Percentiles rank a stretch among this genome's conserved stretches.
These are phyloP conservation scores for Celastrina argiolus DNA, from an alignment of 2,888 invertebrate species.

Conservation along the genomic window DNA sequence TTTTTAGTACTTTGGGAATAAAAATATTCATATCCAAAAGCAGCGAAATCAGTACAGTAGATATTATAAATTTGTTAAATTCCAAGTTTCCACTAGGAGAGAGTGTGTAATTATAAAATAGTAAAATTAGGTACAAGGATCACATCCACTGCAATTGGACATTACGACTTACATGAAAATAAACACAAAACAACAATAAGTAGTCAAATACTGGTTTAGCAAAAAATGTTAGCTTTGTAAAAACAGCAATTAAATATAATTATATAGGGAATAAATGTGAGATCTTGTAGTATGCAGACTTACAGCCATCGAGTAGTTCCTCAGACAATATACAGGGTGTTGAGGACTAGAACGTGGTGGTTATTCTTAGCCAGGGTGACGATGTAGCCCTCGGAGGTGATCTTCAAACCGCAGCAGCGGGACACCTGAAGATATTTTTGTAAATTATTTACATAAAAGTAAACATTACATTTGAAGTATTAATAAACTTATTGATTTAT, in stretches of 20 bases:
- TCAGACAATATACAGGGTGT: constrained; percentile 95
- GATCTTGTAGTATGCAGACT: constrained; percentile 78
- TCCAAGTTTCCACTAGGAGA: constrained; percentile 38
- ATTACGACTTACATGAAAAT: constrained; percentile 72
- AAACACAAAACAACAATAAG: constrained; percentile 71
- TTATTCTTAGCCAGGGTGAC: constrained; percentile 98
- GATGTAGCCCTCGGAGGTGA: constrained; percentile 97
- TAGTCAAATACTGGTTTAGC: constrained; percentile 78
- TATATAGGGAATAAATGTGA: constrained; percentile 78
- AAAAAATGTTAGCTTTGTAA: constrained; percentile 76
- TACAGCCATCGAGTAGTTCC: constrained; percentile 76
- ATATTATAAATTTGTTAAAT: constrained; percentile 30
- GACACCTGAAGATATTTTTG: constrained; percentile 85
- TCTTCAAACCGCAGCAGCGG: constrained; percentile 97
- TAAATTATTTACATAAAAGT: too few species aligned
- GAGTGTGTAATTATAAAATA: constrained; percentile 43
- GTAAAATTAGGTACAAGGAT: constrained; percentile 50
- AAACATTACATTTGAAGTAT: too few species aligned
- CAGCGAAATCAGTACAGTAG: constrained; percentile 53
- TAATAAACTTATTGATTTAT: too few species aligned
- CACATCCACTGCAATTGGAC: constrained; percentile 62
- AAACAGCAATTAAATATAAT: constrained; percentile 75
- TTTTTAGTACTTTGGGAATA: constrained; percentile 73
- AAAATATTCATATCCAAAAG: constrained; percentile 61
- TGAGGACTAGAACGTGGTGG: constrained; percentile 97